Evolutionary conservation across 2,113 vertebrate genomes (phyloP).

Genomic region (Zosterops hypoxanthus): DNA sequence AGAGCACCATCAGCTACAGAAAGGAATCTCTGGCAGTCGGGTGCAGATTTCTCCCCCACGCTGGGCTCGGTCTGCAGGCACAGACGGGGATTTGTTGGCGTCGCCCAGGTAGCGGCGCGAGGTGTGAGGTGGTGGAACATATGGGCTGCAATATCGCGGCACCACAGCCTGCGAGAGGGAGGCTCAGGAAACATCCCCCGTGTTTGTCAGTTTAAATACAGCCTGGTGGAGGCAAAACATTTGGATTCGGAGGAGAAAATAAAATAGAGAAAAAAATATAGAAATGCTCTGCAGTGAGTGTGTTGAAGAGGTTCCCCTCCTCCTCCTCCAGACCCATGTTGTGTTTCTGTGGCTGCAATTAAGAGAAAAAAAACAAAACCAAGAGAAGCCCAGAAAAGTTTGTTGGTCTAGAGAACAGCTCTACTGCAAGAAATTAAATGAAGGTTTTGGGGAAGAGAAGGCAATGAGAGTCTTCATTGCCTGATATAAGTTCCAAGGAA

Average conservation of each 20-base stretch:
- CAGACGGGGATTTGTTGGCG: constrained; percentile 41
- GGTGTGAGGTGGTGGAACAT: constrained; percentile 66
- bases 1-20: background rate
- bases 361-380: background rate
- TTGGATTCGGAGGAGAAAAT: background rate
- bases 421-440: background rate
- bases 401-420: background rate
- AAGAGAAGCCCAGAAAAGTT: background rate
- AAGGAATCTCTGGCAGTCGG: background rate
- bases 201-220: constrained; percentile 24
- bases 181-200: constrained; percentile 43
- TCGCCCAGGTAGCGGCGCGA: background rate
- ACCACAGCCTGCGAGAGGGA: background rate
- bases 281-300: background rate
- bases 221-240: constrained; percentile 38
- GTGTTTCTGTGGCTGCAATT: background rate
- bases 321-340: background rate
- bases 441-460: background rate
- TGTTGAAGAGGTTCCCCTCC: background rate
- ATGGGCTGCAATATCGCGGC: constrained; percentile 60
- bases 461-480: background rate
- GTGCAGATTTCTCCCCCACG: background rate
- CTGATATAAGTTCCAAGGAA: background rate
- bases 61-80: background rate
- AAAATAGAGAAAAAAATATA: no score